Evolutionary conservation across 2,797 vertebrate species (phyloP), one percentile per base, ranked within the genome.

Genomic region (Scyliorhinus canicula): DNA sequence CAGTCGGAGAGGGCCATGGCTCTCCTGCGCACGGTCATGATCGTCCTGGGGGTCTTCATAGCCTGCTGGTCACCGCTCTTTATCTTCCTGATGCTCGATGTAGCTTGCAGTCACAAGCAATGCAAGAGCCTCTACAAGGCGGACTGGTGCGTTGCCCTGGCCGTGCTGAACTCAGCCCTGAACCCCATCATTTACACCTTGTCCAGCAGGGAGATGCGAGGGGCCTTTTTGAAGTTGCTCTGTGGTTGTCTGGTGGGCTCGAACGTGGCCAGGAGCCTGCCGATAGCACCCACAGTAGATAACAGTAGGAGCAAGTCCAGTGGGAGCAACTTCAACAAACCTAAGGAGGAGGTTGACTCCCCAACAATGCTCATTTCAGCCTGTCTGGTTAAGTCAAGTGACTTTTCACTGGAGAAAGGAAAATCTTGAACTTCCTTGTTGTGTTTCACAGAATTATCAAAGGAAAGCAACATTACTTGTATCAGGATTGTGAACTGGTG

Each of bases 141-240:
- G 95, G 97, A 98, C 96, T 98, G 97, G 97, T 98, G 98, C 95
- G 98, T 98, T 12, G 97, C 97, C 31, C 96, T 98, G 95, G 98
- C 98, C 0, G 98, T 98, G 95, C 97, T 98, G 95, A 98, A 98
- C 96, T 98, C 98, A 0, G 97, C 97, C 57, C 97, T 98, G 79
- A 98, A 98, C 96, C 98, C 98, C 2, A 96, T 98, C 40, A 98
- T 98, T 95, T 98, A 98, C 96, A 98, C 98, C 3, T 96, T 98
- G 95, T 97, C 97, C 96, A 98, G 98, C 96, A 96, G 97, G 95
- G 98, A 98, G 96, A 97, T 98, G 98, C 97, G 98, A 71, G 95
- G 95, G 0, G 98, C 97, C 0, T 98, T 98, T 95, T 96, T 97
- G 77, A 96, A 96, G 40, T 96, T 98, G 95, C 96, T 98, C 93